Evolutionary conservation across 1,140 invertebrate species (phyloP), one percentile per base, ranked within the genome.

Genomic region (Ips nitidus): DNA sequence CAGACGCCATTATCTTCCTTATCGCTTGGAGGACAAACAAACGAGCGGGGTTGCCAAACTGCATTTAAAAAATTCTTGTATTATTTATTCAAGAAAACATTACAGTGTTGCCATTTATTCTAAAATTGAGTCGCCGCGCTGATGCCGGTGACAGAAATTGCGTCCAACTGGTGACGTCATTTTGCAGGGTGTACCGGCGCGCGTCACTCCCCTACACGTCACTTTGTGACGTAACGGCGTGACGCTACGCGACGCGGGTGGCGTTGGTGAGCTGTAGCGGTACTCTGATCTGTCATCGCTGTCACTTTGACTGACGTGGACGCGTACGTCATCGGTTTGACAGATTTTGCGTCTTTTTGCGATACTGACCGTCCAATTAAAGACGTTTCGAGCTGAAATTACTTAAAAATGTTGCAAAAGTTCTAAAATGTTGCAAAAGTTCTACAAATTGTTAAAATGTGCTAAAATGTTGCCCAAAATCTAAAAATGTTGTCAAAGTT

Each of bases 141-240:
- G 66, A 73, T 80, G 79, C 50, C 75, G 74, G 59, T 76, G 73
- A 61, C 79, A 80, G 50, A 65, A 78, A 63, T 79, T 75, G 42
- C 75, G 66, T 38, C 78, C 79, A 37, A 72, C 66, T 37, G 75
- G 4, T 7, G 71, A 52, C 3, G 66, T 59, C 42, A 77, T 56
- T 72, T 78, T 80, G 67, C 79, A 80, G 22, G 75, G 74, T 0
- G 78, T 80, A 36, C 79, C 79, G 7, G 73, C 45, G 42, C 78
- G 68, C 41, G 79, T 80, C 68, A 69, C 74, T 4, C 76, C 79
- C n/a, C 58, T 41, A 66, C 79, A 80, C 56, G 71, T 66, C 6
- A 42, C 22, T 67, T 75, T 75, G 8, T 74, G 52, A 22, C 45
- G 22, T 2, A 74, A 66, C 39, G 79, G 77, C 36, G 77, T 80